Base-by-base conservation (phyloP, 2,113 vertebrate genomes). In the Turnix velox region DNA sequence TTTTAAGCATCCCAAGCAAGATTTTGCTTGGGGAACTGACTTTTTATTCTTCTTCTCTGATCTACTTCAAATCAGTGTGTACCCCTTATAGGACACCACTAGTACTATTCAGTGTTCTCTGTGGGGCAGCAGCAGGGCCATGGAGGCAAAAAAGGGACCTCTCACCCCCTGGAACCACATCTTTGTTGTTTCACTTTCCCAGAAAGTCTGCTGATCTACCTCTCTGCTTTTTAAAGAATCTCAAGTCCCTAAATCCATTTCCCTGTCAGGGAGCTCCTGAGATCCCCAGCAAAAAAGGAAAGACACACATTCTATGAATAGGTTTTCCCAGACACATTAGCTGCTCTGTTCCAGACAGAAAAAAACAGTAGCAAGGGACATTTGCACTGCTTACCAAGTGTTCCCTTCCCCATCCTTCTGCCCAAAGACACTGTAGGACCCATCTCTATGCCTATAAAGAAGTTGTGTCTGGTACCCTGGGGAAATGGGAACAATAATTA, bases 341-440 rank as follows among this genome's bases (percentile, higher is more conserved):
- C 6, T 74, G 35, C 28, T 84, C 40, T 84, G 15, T 17, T 18
- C 30, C 31, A 58, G 54, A 76, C 18, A 84, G 58, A 15, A 73
- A 55, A 88, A 49, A 82, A 46, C 14, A 46, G 16, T 52, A 75
- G 40, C 10, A 14, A 78, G 39, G 14, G 23, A 61, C 35, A 31
- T 52, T 63, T 42, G 16, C 46, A 58, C 7, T 28, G 94, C 98
- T 97, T 90, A 99, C 98, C 99, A 99, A 55, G 98, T 98, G 84
- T 98, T 98, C 67, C 98, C 98, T 82, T 98, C 97, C 8, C 71
- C 65, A 68, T 98, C 98, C 2, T 14, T 71, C 33, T 94, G 96
- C 31, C 99, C 98, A 52, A 99, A 99, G 37, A 98, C 98, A 18
- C 98, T 99, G 94, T 98, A 99, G n/a, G 99, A 99, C 4, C 98